Evolutionary conservation across 1,140 invertebrate genomes (phyloP).

Genomic region (Oryctes rhinoceros): DNA sequence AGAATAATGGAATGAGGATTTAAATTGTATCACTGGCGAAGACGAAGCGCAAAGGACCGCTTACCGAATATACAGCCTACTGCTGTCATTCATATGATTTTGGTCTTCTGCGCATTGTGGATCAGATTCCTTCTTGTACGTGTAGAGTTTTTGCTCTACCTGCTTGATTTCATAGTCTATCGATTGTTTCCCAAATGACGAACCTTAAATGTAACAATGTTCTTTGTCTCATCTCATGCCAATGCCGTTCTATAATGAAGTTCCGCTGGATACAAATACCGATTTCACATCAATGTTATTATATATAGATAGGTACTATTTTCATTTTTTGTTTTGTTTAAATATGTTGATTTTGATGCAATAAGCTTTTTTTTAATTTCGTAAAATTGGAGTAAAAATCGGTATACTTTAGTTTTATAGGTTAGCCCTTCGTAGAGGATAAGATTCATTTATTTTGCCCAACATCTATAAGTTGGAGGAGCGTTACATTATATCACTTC

Average conservation of each 20-base stretch:
- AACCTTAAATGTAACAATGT: constrained; percentile 33
- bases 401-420: no score
- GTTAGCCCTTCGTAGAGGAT: no score
- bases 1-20: constrained; percentile 56
- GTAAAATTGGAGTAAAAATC: no score
- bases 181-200: constrained; percentile 32
- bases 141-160: constrained; percentile 29
- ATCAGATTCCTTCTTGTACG: constrained; percentile 45
- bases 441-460: no score
- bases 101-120: constrained; percentile 44
- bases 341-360: no score
- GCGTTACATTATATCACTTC: no score
- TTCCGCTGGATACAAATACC: background rate
- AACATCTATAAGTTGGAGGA: no score
- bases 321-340: no score
- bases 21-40: constrained; percentile 54
- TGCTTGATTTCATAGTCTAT: constrained; percentile 28
- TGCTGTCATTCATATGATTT: constrained; percentile 53
- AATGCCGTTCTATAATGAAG: background rate
- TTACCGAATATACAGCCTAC: constrained; percentile 47
- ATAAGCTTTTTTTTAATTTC: no score
- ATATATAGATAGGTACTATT: no score
- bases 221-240: constrained; percentile 22
- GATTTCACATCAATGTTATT: no score
- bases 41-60: constrained; percentile 46